Evolutionary conservation across 2,888 invertebrate genomes (phyloP).

Genomic region (Nomada ruficornis): DNA sequence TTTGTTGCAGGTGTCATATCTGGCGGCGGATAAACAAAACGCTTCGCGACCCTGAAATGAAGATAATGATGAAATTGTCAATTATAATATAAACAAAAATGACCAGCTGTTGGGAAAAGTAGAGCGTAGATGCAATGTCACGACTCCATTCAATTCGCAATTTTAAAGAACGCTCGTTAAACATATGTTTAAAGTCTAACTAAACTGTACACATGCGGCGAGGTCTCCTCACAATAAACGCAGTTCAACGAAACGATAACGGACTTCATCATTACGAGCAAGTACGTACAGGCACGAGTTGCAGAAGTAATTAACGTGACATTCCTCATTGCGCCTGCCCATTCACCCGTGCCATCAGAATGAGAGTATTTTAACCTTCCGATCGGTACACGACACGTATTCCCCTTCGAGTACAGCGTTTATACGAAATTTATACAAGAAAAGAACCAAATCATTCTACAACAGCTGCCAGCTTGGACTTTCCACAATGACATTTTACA

Average conservation of each 20-base stretch:
- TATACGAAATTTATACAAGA: constrained; percentile 14
- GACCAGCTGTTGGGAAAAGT: neutral
- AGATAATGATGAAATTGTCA: neutral
- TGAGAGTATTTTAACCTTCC: neutral
- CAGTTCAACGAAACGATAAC: neutral
- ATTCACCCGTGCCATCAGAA: constrained; percentile 4
- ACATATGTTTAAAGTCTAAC: neutral
- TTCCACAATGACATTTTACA: constrained; percentile 1
- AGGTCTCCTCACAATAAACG: neutral
- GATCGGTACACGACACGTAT: neutral
- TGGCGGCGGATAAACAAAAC: neutral
- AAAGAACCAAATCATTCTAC: constrained; percentile 7
- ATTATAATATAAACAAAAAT: neutral
- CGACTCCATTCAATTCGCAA: neutral
- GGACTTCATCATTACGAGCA: neutral
- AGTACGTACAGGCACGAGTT: neutral
- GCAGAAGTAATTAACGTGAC: constrained; percentile 11
- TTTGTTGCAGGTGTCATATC: constrained; percentile 41
- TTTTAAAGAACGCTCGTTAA: neutral
- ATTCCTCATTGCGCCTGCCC: neutral
- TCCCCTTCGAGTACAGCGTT: constrained; percentile 6
- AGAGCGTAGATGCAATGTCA: neutral
- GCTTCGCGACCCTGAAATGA: neutral
- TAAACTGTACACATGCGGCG: neutral
- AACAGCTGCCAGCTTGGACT: constrained; percentile 2